Percentiles rank a stretch among this genome's conserved stretches.
Evolutionary conservation across 2,113 vertebrate species (phyloP).

Genomic region (Aleadryas rufinucha): DNA sequence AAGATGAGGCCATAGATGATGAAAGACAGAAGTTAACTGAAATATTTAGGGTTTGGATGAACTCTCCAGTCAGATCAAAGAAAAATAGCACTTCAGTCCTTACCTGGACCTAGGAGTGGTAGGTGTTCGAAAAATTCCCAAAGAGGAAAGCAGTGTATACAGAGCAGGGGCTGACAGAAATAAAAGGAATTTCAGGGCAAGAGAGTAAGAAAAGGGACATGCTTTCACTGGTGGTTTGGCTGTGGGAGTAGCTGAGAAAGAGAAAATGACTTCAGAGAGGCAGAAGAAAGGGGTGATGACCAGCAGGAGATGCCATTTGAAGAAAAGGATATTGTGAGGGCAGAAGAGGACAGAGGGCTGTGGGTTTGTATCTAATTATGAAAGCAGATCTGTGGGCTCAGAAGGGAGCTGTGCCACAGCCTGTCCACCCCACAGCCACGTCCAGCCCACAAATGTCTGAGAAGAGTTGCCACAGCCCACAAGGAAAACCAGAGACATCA

Average conservation of each 20-base stretch:
- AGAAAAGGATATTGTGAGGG: background rate
- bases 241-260: background rate
- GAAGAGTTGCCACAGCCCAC: background rate
- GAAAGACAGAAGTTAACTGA: background rate
- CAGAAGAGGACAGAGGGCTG: background rate
- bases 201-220: background rate
- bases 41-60: constrained; percentile 6
- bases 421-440: background rate
- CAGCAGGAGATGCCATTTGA: background rate
- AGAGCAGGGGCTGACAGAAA: background rate
- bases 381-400: background rate
- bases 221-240: background rate
- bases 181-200: background rate
- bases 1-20: background rate
- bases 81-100: background rate
- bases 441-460: background rate
- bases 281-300: background rate
- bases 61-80: background rate
- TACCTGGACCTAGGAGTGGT: background rate
- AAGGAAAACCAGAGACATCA: background rate
- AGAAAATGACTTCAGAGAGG: background rate
- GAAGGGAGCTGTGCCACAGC: background rate
- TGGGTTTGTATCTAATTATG: background rate
- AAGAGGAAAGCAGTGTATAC: background rate
- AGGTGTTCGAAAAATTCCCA: background rate